Conservation (phyloP, 1,140 invertebrate species). For the Drosophila asahinai region DNA sequence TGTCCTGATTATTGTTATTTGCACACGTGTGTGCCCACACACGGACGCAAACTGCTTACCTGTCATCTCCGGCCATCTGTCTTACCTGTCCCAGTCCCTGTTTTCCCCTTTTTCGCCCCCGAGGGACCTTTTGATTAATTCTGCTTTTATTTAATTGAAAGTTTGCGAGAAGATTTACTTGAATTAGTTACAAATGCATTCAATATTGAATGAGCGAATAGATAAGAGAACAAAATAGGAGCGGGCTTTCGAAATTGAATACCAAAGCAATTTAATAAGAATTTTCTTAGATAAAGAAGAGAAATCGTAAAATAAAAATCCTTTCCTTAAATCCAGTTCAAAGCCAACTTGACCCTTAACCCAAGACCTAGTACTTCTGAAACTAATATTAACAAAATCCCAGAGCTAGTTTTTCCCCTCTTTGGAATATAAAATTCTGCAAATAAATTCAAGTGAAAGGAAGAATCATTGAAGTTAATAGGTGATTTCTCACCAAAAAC, state of each 20-base stretch:
- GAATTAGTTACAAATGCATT: slow-evolving; percentile 61
- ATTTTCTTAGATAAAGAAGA: no score
- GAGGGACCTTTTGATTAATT: slow-evolving; percentile 68
- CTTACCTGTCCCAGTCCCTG: slow-evolving; percentile 20
- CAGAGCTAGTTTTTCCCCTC: no score
- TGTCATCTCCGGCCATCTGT: slow-evolving; percentile 58
- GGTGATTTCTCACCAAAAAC: no score
- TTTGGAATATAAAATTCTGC: no score
- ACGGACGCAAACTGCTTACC: slow-evolving; percentile 45
- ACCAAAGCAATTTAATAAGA: no score
- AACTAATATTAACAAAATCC: no score
- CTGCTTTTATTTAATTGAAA: slow-evolving; percentile 77
- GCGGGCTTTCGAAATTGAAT: background rate
- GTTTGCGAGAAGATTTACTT: slow-evolving; percentile 59
- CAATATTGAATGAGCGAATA: slow-evolving; percentile 39
- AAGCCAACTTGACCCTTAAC: no score
- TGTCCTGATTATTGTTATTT: slow-evolving; percentile 65
- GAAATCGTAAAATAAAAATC: no score
- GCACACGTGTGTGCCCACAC: slow-evolving; percentile 53
- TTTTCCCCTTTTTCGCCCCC: background rate
- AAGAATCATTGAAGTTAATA: no score
- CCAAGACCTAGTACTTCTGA: no score
- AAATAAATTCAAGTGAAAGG: no score
- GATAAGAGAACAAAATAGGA: background rate
- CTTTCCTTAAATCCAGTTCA: no score